Evolutionary conservation across 2,113 vertebrate genomes (phyloP).

Genomic region (Chiloscyllium plagiosum): DNA sequence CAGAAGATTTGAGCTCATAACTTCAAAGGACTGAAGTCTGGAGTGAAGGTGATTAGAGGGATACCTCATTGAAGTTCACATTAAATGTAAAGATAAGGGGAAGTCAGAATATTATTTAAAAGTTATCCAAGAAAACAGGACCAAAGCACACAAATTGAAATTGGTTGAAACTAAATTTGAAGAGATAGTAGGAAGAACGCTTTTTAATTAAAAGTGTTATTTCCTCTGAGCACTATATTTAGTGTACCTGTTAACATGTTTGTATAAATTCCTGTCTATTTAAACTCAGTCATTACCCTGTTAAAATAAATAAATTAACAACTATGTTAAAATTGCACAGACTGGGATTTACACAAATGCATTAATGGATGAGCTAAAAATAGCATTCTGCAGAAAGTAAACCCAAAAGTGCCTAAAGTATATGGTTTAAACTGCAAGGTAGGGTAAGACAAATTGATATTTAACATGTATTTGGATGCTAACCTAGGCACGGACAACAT

Average conservation of each 20-base stretch:
- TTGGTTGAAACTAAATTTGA: neutral
- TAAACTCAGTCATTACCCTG: slow-evolving; percentile 25
- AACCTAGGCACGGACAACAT: neutral
- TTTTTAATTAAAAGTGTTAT: neutral
- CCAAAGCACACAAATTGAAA: neutral
- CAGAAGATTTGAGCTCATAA: too few relatives aligned
- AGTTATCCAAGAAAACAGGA: neutral
- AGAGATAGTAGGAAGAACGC: neutral
- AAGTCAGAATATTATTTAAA: neutral
- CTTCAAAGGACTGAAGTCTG: neutral
- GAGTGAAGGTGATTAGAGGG: neutral
- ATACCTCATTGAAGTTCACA: neutral
- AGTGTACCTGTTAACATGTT: neutral
- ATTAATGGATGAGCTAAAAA: slow-evolving; percentile 2
- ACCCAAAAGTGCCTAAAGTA: neutral
- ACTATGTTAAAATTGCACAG: slow-evolving; percentile 11
- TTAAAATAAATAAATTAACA: slow-evolving; percentile 28
- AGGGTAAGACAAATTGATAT: neutral
- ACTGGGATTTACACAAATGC: slow-evolving; percentile 22
- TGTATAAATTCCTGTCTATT: slow-evolving; percentile 23
- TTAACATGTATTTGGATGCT: neutral
- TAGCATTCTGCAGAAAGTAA: neutral
- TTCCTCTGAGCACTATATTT: slow-evolving; percentile 11
- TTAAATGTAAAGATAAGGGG: neutral
- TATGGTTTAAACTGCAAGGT: neutral